A percentile compares a stretch with the other conserved stretches of the same genome.
These are phyloP conservation scores for Halcyon badia DNA, from an alignment of 2,797 vertebrate genomes.

Conservation along the genomic window DNA sequence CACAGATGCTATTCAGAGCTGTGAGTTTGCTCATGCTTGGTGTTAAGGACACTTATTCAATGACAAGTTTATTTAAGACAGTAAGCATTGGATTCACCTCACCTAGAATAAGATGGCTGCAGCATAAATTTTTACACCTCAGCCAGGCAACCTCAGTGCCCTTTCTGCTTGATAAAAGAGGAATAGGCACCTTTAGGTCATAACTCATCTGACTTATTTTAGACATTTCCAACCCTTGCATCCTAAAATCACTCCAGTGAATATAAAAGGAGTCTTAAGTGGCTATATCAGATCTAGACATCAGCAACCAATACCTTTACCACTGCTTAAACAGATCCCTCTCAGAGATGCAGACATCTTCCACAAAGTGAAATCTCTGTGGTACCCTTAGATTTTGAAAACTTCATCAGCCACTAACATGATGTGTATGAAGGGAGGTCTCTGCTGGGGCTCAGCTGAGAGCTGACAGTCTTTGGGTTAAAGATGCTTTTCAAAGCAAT, in stretches of 20 bases:
- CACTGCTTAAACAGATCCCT: neutral
- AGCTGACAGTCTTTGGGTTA: neutral
- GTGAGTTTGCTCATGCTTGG: accelerated
- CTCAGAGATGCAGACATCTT: neutral
- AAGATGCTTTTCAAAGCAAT: neutral
- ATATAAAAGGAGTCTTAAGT: neutral
- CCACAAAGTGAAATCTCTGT: neutral
- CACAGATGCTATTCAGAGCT: neutral
- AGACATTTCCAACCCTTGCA: neutral
- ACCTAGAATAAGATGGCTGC: neutral
- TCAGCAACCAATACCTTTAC: neutral
- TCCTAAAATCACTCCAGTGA: neutral
- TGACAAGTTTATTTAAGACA: slow-evolving; percentile 29
- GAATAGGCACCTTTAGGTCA: neutral
- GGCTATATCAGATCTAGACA: neutral
- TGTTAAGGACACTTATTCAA: neutral
- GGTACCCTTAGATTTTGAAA: neutral
- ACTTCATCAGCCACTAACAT: neutral
- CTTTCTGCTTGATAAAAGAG: neutral
- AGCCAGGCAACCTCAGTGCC: neutral
- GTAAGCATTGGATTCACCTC: neutral
- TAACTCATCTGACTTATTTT: neutral
- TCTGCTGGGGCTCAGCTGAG: neutral
- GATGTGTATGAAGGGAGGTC: neutral
- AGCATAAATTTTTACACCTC: slow-evolving; percentile 1